phyloP scores from a whole-genome alignment of 2,113 vertebrate genomes.

The Chauna torquata region DNA sequence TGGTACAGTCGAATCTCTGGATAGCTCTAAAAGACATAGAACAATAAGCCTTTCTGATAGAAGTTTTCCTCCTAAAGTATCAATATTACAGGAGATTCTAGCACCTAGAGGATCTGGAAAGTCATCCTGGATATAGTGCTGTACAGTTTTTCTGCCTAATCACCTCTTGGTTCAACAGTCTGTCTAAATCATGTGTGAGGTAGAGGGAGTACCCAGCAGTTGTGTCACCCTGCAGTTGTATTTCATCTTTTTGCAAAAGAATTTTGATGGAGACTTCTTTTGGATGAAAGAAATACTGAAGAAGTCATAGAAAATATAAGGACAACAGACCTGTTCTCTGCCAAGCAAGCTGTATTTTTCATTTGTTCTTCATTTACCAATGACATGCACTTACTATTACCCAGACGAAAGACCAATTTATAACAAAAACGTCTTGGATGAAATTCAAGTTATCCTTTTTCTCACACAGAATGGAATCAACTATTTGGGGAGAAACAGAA shows the following conservation, averaged over 20 bases:
- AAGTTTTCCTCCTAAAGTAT: not conserved
- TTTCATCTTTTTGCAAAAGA: not conserved
- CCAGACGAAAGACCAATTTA: not conserved
- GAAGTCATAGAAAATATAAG: not conserved
- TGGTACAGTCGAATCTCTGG: not conserved
- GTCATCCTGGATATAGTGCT: not conserved
- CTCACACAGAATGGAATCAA: not conserved
- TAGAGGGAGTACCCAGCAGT: not conserved
- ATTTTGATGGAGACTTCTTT: not conserved
- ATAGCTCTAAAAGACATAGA: not conserved
- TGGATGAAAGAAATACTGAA: not conserved
- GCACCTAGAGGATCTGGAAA: not conserved
- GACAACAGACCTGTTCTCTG: not conserved
- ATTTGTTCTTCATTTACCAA: not conserved
- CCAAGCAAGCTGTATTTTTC: not conserved
- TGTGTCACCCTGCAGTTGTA: not conserved
- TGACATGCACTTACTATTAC: not conserved
- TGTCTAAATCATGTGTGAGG: not conserved
- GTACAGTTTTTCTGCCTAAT: not conserved
- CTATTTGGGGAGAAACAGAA: not conserved
- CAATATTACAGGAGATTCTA: not conserved
- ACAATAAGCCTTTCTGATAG: not conserved
- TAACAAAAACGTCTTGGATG: not conserved
- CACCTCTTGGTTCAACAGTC: not conserved
- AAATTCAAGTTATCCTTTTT: not conserved